These are phyloP conservation scores for Thelaira solivaga DNA, from an alignment of 2,888 invertebrate species.

Conservation along the genomic window DNA sequence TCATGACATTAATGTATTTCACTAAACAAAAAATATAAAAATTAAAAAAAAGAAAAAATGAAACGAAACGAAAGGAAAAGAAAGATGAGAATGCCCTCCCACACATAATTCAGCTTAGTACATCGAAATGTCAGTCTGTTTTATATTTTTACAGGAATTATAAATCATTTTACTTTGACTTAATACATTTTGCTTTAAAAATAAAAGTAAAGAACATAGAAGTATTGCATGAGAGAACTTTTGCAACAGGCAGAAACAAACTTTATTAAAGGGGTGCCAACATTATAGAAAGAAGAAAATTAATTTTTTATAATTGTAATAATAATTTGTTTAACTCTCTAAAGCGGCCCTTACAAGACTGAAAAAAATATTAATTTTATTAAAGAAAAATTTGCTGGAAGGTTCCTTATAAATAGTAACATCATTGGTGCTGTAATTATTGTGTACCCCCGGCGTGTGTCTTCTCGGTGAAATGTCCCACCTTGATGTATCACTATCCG, in stretches of 20 bases:
- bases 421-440: no score
- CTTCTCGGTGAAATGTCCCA: no score
- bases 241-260: conserved; percentile 4
- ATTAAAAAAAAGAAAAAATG: neutral
- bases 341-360: no score
- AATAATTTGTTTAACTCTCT: no score
- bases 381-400: no score
- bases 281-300: neutral
- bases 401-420: no score
- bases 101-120: conserved; percentile 55
- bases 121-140: conserved; percentile 58
- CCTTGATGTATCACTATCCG: no score
- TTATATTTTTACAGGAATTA: conserved; percentile 51
- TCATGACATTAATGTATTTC: no score
- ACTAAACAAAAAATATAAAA: no score
- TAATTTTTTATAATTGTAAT: neutral
- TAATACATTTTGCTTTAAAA: conserved; percentile 29
- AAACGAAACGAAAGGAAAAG: neutral
- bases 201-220: neutral
- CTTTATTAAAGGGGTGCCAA: neutral
- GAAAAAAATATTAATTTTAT: no score
- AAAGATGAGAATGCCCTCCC: conserved; percentile 49
- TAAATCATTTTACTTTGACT: conserved; percentile 60
- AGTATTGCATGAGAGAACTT: conserved; percentile 6
- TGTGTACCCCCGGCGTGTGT: no score